phyloP scores from a whole-genome alignment of 2,888 invertebrate genomes.

The Cataglyphis livida region DNA sequence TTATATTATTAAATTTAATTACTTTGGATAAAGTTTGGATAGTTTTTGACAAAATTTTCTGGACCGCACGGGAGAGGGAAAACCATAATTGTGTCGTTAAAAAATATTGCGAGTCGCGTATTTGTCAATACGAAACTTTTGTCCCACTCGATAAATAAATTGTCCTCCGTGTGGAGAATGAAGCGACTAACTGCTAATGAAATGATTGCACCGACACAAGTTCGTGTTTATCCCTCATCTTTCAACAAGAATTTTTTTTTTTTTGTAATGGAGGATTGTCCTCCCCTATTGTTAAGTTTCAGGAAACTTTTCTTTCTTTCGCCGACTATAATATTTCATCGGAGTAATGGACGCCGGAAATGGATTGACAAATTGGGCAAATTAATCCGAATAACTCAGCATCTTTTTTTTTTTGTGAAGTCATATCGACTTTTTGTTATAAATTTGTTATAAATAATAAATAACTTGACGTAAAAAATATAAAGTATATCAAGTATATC shows the following conservation, averaged over 20 bases:
- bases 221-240: conserved; percentile 69
- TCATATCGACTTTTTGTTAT: neutral
- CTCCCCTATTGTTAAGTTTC: conserved; percentile 18
- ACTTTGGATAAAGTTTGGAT: neutral
- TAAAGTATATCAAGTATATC: neutral
- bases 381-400: conserved; percentile 34
- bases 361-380: neutral
- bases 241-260: conserved; percentile 54
- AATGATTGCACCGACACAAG: conserved; percentile 60
- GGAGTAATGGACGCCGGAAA: conserved; percentile 4
- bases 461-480: neutral
- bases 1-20: neutral
- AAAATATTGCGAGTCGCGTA: conserved; percentile 48
- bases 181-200: conserved; percentile 63
- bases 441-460: conserved; percentile 16
- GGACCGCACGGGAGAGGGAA: conserved; percentile 18
- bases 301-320: conserved; percentile 39
- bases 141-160: conserved; percentile 64
- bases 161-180: conserved; percentile 41
- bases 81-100: conserved; percentile 58
- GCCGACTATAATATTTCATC: conserved; percentile 4
- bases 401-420: neutral
- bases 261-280: conserved; percentile 39
- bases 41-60: neutral
- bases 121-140: conserved; percentile 59